Base-by-base conservation (phyloP, 2,888 invertebrate genomes). In the Tiliacea aurago region DNA sequence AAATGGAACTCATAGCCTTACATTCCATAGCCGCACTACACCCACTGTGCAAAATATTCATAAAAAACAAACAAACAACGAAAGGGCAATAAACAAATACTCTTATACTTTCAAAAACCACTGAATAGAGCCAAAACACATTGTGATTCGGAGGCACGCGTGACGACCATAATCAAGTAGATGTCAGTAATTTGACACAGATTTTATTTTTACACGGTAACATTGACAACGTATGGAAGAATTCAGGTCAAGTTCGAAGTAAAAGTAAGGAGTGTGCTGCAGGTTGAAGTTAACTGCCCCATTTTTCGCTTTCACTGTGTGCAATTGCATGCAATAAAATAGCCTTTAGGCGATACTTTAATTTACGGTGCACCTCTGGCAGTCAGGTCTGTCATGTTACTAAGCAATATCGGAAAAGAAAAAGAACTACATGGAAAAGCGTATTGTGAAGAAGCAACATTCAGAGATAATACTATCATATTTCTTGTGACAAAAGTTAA, bases 171-270 rank as follows among this genome's bases (percentile, higher is more conserved):
- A n/a, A 11, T 28, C 18, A 82, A 80, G 28, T 18, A 41, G 51
- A 61, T 43, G 51, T 20, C 37, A 23, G 64, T 66, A 59, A 76
- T 65, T 67, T 68, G 72, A 83, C 83, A 78, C 28, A 64, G 43
- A 70, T 70, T 76, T 81, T 66, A 66, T 62, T 53, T 56, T 28
- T 56, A 18, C 15, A 43, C 13, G 5, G 41, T 70, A 33, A 63
- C 56, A 61, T 76, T 59, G 63, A 13, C 18, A 15, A 58, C 1
- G 33, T 63, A 15, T 53, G 47, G 23, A 47, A 37, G 41, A 66
- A 81, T 76, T 43, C 28, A 9, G 78, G 73, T 83, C 78, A 78
- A 78, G 79, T 83, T 83, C 51, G 53, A 28, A 20, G 45, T 62
- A 56, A 23, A 68, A 41, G 81, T 61, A 78, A 47, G n/a, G 41